phyloP scores from a whole-genome alignment of 1,140 invertebrate species.

The Palaemon carinicauda region DNA sequence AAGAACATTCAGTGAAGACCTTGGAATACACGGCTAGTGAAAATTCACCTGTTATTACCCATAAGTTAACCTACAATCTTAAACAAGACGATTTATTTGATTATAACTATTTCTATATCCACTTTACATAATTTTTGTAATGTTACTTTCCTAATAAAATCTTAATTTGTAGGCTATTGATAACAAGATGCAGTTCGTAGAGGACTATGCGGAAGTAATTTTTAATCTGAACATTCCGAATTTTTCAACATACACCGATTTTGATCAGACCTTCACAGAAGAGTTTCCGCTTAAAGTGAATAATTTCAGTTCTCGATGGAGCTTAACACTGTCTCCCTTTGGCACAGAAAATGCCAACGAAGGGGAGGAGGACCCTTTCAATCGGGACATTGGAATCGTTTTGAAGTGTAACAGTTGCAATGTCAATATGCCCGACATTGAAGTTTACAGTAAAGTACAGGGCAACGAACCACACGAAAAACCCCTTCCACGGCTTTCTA shows the following conservation, averaged over 20 bases:
- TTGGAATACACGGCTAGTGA: too few species aligned
- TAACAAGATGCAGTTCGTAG: not conserved
- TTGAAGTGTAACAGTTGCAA: not conserved
- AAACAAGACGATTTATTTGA: too few species aligned
- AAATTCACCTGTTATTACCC: too few species aligned
- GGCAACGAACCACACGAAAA: conserved; percentile 11
- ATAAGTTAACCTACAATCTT: too few species aligned
- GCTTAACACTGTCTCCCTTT: not conserved
- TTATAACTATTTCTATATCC: too few species aligned
- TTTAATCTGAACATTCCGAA: conserved; percentile 1
- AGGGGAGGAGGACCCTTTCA: not conserved
- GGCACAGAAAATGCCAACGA: not conserved
- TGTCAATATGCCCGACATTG: not conserved
- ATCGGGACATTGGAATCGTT: not conserved
- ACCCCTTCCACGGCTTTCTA: not conserved
- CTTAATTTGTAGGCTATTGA: not conserved
- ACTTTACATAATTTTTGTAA: not conserved
- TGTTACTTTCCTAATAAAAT: not conserved
- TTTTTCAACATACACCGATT: not conserved
- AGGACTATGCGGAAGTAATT: not conserved
- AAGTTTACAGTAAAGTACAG: not conserved
- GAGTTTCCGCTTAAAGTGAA: conserved; percentile 21
- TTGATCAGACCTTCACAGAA: conserved; percentile 1
- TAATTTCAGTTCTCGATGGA: not conserved
- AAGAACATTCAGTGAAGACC: too few species aligned